phyloP scores from a whole-genome alignment of 2,797 vertebrate species.

The Tapirus indicus region DNA sequence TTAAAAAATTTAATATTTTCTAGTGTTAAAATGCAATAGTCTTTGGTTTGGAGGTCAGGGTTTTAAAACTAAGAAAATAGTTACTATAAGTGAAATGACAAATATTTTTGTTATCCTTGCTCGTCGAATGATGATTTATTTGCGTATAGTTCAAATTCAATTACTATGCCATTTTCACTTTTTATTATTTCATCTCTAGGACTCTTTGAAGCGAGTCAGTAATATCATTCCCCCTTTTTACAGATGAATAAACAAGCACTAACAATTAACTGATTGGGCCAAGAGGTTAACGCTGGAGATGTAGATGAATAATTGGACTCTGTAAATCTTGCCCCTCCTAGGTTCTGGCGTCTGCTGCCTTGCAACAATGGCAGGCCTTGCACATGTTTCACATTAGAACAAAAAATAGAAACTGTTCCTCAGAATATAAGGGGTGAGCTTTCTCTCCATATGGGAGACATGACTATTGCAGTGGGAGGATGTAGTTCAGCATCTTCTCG shows the following conservation, averaged over 20 bases:
- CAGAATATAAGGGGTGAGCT: neutral
- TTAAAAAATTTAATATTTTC: neutral
- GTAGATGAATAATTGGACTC: neutral
- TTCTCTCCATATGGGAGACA: neutral
- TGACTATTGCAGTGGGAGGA: neutral
- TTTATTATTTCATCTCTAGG: conserved; percentile 43
- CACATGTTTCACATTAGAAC: neutral
- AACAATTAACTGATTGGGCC: neutral
- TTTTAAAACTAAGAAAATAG: conserved; percentile 58
- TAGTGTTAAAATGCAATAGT: neutral
- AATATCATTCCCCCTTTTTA: neutral
- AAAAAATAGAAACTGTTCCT: neutral
- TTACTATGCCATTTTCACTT: neutral
- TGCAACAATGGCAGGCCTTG: neutral
- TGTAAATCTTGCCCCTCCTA: neutral
- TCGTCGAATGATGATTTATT: conserved; percentile 15
- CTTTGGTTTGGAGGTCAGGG: neutral
- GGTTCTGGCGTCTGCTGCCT: neutral
- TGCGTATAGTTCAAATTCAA: conserved; percentile 24
- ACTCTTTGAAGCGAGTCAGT: neutral
- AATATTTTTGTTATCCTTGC: neutral
- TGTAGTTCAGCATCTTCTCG: neutral
- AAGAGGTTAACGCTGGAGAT: neutral
- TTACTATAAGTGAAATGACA: neutral
- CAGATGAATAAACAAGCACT: conserved; percentile 51